Evolutionary conservation across 2,797 vertebrate species (phyloP).

Genomic region (Rhyacichthys aspro): DNA sequence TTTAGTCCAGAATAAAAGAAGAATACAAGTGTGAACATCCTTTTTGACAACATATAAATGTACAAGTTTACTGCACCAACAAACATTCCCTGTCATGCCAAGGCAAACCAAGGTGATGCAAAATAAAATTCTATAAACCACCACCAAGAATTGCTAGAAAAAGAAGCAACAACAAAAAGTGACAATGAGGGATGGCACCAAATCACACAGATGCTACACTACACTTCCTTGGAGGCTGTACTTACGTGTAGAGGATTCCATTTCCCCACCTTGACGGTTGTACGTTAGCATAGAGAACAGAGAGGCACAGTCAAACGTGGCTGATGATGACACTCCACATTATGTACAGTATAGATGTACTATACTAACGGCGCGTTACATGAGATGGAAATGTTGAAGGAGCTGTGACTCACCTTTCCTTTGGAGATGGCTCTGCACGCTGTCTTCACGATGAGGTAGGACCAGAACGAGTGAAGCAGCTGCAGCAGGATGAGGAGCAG

Average conservation of each 20-base stretch:
- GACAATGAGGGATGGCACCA: not conserved
- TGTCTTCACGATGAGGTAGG: slow-evolving; percentile 93
- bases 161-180: too few species aligned
- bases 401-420: slow-evolving; percentile 89
- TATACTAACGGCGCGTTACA: slow-evolving; percentile 1
- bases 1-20: too few species aligned
- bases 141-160: not conserved
- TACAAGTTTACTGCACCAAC: not conserved
- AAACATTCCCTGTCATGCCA: not conserved
- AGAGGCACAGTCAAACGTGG: slow-evolving; percentile 72
- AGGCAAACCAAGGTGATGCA: not conserved
- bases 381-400: slow-evolving; percentile 11
- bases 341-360: slow-evolving; percentile 14
- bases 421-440: slow-evolving; percentile 92
- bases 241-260: slow-evolving; percentile 99
- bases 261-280: slow-evolving; percentile 89
- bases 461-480: slow-evolving; percentile 94
- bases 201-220: not conserved
- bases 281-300: slow-evolving; percentile 78
- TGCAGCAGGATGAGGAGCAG: slow-evolving; percentile 90
- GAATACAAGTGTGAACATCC: too few species aligned
- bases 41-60: too few species aligned
- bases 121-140: not conserved
- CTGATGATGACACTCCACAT: slow-evolving; percentile 10
- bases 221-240: slow-evolving; percentile 54